Evolutionary conservation across 2,888 invertebrate species (phyloP).

Genomic region (Seladonia tumulorum): DNA sequence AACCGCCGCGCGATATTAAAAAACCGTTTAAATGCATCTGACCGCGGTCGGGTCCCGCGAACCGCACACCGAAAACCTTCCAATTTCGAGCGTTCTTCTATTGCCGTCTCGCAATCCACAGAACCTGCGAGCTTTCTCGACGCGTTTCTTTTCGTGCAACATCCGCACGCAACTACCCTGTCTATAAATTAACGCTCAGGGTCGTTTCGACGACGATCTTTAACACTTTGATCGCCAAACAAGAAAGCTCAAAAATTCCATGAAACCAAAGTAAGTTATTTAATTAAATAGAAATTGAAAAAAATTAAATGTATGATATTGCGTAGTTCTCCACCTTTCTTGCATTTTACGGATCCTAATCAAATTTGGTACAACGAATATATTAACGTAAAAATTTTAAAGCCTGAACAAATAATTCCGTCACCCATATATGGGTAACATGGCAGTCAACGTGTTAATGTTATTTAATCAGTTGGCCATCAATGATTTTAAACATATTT

Average conservation of each 20-base stretch:
- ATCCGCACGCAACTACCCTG: not conserved
- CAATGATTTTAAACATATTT: not conserved
- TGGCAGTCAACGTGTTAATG: too few species aligned
- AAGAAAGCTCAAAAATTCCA: too few species aligned
- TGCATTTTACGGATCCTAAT: too few species aligned
- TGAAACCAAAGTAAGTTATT: too few species aligned
- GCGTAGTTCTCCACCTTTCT: too few species aligned
- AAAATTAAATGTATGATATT: too few species aligned
- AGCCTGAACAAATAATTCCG: too few species aligned
- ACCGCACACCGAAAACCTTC: not conserved
- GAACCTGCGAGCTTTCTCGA: not conserved
- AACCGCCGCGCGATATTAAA: slow-evolving; percentile 19
- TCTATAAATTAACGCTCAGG: not conserved
- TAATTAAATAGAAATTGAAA: too few species aligned
- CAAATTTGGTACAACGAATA: too few species aligned
- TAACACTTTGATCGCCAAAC: too few species aligned
- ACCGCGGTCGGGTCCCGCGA: not conserved
- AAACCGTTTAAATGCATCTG: slow-evolving; percentile 5
- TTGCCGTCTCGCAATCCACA: not conserved
- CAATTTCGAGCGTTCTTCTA: not conserved
- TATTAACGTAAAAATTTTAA: too few species aligned
- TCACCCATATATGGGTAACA: too few species aligned
- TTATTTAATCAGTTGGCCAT: not conserved
- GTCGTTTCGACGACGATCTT: not conserved
- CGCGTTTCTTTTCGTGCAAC: not conserved